phyloP scores from a whole-genome alignment of 2,888 invertebrate genomes.

The Scotopteryx bipunctaria region DNA sequence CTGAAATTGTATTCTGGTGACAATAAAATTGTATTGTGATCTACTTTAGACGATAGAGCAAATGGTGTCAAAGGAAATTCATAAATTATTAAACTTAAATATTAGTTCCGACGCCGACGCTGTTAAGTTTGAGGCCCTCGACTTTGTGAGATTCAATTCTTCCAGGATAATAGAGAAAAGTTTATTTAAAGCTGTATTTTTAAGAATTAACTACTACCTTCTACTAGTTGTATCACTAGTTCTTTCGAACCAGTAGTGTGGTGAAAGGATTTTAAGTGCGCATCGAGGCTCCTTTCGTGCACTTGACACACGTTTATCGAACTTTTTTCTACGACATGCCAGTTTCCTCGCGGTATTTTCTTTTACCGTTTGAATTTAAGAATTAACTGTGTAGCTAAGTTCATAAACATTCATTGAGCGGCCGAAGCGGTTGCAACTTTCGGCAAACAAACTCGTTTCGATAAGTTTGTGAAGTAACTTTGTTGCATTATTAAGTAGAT shows the following conservation, averaged over 20 bases:
- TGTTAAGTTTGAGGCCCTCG: constrained; percentile 7
- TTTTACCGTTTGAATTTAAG: constrained; percentile 2
- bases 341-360: too few relatives aligned
- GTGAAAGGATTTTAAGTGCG: too few relatives aligned
- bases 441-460: constrained; percentile 31
- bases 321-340: too few relatives aligned
- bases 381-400: constrained; percentile 22
- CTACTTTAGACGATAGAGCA: too few relatives aligned
- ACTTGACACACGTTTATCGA: too few relatives aligned
- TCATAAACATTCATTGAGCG: constrained; percentile 32
- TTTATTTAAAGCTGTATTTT: constrained; percentile 17
- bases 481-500: constrained; percentile 33
- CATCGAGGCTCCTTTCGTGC: too few relatives aligned
- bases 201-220: too few relatives aligned
- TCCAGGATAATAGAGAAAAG: constrained; percentile 5
- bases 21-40: too few relatives aligned
- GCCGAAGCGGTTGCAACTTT: constrained; percentile 26
- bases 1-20: too few relatives aligned
- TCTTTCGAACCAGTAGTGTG: too few relatives aligned
- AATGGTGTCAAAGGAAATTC: too few relatives aligned
- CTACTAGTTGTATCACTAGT: too few relatives aligned
- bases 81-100: constrained; percentile 18
- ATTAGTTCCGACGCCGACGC: constrained; percentile 4
- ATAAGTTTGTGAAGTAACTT: constrained; percentile 28
- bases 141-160: constrained; percentile 14